phyloP scores from a whole-genome alignment of 2,113 vertebrate species.

The Chlamydotis undulata region DNA sequence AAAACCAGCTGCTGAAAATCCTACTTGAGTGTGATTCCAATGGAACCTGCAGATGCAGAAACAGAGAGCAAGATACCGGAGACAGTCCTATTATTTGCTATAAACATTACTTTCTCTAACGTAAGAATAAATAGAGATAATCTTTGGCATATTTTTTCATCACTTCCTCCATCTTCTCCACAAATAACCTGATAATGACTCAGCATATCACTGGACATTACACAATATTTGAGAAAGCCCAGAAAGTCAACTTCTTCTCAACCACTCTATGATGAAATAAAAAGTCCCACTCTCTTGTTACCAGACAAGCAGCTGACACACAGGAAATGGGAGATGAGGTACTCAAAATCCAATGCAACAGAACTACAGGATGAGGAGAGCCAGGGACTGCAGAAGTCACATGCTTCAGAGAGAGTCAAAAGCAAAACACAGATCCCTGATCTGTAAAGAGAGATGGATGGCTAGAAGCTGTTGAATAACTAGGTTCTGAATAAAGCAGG shows the following conservation, averaged over 20 bases:
- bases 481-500: not conserved
- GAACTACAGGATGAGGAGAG: not conserved
- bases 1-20: not conserved
- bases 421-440: not conserved
- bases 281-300: not conserved
- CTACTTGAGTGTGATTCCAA: not conserved
- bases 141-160: not conserved
- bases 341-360: not conserved
- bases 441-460: not conserved
- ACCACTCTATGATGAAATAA: not conserved
- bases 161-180: not conserved
- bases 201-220: not conserved
- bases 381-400: not conserved
- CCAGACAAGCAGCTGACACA: not conserved
- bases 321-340: not conserved
- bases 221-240: not conserved
- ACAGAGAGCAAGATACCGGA: not conserved
- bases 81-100: not conserved
- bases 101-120: not conserved
- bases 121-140: no score
- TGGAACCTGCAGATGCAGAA: not conserved
- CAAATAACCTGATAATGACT: not conserved
- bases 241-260: constrained; percentile 21
- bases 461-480: not conserved
- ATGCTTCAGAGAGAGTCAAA: not conserved